Evolutionary conservation across 2,888 invertebrate genomes (phyloP).

Genomic region (Reticulitermes lucifugus): DNA sequence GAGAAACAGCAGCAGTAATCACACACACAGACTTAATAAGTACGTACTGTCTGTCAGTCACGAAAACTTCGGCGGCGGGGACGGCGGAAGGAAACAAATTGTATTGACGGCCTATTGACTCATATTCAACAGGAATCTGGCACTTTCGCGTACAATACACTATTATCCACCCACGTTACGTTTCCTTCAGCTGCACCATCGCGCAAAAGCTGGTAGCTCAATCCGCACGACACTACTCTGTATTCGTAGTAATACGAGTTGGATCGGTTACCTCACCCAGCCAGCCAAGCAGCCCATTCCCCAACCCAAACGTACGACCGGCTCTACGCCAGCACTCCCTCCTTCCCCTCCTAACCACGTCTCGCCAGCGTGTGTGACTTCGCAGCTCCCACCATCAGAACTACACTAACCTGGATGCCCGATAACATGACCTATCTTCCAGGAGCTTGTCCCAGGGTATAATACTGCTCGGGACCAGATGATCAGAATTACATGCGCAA

Average conservation of each 20-base stretch:
- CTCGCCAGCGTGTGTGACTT: neutral
- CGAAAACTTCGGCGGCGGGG: neutral
- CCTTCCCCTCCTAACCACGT: neutral
- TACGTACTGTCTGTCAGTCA: neutral
- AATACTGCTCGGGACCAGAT: neutral
- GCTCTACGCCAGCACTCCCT: constrained; percentile 16
- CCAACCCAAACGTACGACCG: constrained; percentile 10
- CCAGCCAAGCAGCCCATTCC: neutral
- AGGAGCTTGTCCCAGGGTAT: constrained; percentile 10
- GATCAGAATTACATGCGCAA: neutral
- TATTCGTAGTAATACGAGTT: neutral
- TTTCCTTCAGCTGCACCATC: neutral
- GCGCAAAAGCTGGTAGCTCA: neutral
- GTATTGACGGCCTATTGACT: neutral
- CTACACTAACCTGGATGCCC: neutral
- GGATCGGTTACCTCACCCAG: neutral
- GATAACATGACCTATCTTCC: neutral
- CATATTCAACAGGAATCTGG: neutral
- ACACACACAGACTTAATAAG: neutral
- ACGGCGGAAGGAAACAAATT: neutral
- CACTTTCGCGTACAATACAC: neutral
- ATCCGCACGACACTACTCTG: neutral
- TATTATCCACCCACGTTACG: neutral
- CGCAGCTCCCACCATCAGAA: neutral
- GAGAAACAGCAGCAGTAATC: neutral